Percentiles rank a stretch among this genome's conserved stretches.
These are phyloP conservation scores for Mohoua ochrocephala DNA, from an alignment of 2,113 vertebrate genomes.

Conservation along the genomic window DNA sequence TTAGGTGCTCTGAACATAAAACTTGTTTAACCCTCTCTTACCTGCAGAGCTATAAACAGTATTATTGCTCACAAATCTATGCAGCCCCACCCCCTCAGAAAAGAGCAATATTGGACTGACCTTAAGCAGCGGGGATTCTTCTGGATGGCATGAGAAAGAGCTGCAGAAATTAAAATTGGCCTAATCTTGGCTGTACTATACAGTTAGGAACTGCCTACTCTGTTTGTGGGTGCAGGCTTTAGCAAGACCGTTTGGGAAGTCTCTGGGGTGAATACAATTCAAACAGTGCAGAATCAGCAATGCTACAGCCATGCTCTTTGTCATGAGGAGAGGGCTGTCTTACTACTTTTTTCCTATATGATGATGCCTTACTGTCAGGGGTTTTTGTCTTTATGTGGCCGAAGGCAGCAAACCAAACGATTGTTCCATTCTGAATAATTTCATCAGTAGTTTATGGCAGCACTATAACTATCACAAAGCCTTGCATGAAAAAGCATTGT, in stretches of 20 bases:
- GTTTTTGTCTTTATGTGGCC: neutral
- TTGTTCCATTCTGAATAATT: neutral
- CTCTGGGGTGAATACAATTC: neutral
- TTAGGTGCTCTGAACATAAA: conserved; percentile 24
- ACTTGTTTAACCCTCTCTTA: conserved; percentile 47
- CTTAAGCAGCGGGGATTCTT: neutral
- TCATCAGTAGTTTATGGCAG: neutral
- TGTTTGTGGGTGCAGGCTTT: neutral
- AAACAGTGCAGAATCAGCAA: neutral
- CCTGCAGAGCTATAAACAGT: neutral
- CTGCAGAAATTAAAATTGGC: neutral
- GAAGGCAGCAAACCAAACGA: neutral
- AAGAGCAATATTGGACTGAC: neutral
- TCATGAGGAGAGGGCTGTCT: neutral
- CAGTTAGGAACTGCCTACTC: neutral
- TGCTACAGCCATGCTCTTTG: neutral
- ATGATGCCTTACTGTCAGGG: neutral
- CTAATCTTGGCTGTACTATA: neutral
- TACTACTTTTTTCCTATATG: neutral
- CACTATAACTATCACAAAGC: neutral
- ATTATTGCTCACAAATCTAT: neutral
- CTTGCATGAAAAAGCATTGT: neutral
- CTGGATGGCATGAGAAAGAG: neutral
- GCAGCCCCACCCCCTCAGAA: neutral
- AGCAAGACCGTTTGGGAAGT: neutral